phyloP scores from a whole-genome alignment of 2,113 vertebrate species.

The Aepyceros melampus region DNA sequence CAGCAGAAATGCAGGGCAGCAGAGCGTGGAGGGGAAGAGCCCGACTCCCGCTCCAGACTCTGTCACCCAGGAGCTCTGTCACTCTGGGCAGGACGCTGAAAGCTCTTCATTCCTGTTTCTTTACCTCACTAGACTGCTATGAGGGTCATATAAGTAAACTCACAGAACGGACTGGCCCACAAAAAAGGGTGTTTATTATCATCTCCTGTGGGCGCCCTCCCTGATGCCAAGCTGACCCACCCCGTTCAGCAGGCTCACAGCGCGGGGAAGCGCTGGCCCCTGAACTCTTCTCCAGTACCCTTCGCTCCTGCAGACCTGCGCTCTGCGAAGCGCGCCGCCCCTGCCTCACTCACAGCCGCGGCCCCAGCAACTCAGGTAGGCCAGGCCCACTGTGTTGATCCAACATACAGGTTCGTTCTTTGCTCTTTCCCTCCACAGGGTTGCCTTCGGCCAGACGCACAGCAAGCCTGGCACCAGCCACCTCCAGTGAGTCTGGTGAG shows the following conservation, averaged over 20 bases:
- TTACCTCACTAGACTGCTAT: background rate
- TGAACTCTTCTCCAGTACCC: background rate
- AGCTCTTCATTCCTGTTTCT: background rate
- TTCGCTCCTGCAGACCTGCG: rapidly evolving
- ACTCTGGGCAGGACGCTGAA: background rate
- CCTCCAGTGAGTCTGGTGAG: background rate
- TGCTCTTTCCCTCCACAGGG: background rate
- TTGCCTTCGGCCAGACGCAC: background rate
- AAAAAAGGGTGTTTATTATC: background rate
- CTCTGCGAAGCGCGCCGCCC: background rate
- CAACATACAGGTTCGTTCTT: background rate
- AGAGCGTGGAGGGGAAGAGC: rapidly evolving
- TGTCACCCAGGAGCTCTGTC: background rate
- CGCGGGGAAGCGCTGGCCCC: background rate
- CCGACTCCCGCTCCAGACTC: rapidly evolving
- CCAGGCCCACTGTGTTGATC: background rate
- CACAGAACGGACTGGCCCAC: background rate
- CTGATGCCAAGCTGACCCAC: too few relatives aligned
- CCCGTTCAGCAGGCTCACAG: background rate
- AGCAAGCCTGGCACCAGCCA: background rate
- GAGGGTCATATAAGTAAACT: background rate
- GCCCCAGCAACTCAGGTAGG: background rate
- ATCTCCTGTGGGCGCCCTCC: background rate
- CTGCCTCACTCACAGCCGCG: rapidly evolving
- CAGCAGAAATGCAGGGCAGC: background rate